A percentile compares a stretch with the other conserved stretches of the same genome.
Conservation (phyloP, 2,797 vertebrate species). For the Liasis olivaceus region DNA sequence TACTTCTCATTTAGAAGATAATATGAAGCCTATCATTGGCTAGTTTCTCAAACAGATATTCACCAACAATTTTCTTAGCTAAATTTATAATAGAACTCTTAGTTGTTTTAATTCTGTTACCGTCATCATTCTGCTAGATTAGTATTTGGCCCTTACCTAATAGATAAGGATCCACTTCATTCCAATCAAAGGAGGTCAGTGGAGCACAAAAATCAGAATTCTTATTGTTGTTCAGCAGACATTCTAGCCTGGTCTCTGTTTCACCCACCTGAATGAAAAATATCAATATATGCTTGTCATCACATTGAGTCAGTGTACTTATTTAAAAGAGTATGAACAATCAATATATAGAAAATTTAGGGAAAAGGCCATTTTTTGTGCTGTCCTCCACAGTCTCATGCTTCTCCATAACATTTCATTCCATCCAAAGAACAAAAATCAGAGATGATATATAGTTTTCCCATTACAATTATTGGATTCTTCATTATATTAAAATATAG, state of each 20-base stretch:
- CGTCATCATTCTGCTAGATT: background rate
- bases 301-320: background rate
- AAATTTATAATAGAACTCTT: background rate
- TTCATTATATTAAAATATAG: background rate
- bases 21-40: background rate
- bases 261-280: constrained; percentile 87
- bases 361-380: background rate
- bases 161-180: constrained; percentile 97
- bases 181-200: constrained; percentile 98
- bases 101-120: background rate
- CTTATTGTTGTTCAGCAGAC: constrained; percentile 98
- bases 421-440: background rate
- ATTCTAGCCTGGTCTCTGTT: constrained; percentile 96
- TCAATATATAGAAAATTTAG: background rate
- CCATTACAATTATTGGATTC: background rate
- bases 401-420: background rate
- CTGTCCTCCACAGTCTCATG: background rate
- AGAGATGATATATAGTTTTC: background rate
- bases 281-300: background rate
- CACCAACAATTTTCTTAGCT: background rate
- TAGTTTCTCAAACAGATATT: background rate
- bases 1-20: background rate
- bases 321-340: background rate
- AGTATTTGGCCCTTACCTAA: constrained; percentile 79
- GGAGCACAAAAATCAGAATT: constrained; percentile 99